Conservation (phyloP, 2,113 vertebrate genomes). For the Oenanthe oenanthe region DNA sequence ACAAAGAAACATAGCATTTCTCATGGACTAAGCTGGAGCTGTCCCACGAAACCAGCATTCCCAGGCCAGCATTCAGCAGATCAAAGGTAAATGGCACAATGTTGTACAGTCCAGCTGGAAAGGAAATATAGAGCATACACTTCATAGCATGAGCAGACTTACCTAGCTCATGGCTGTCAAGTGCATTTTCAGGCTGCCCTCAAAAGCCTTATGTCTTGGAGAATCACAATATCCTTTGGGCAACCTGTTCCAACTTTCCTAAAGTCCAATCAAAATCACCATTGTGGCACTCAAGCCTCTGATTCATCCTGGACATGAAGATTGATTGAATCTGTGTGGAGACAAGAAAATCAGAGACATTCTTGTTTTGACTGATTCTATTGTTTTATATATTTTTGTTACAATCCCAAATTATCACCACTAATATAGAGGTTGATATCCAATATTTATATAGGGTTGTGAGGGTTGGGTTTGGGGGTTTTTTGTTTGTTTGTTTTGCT, state of each 20-base stretch:
- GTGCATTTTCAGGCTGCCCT: background rate
- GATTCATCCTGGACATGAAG: background rate
- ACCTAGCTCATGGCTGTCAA: background rate
- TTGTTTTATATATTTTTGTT: background rate
- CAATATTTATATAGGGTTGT: background rate
- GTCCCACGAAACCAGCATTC: background rate
- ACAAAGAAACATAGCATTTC: constrained; percentile 5
- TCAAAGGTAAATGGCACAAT: background rate
- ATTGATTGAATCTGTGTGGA: background rate
- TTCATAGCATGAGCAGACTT: background rate
- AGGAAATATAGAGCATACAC: background rate
- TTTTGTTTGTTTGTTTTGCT: background rate
- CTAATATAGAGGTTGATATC: background rate
- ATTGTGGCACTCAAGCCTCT: background rate
- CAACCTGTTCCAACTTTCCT: background rate
- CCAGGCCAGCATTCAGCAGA: background rate
- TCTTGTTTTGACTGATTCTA: background rate
- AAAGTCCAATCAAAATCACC: background rate
- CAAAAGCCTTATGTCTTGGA: background rate
- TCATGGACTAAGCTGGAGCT: background rate
- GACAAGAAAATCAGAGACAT: background rate
- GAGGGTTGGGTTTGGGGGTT: accelerated
- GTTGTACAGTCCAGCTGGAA: background rate
- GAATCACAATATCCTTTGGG: background rate
- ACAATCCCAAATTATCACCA: accelerated